phyloP scores from a whole-genome alignment of 2,113 vertebrate species.

The Callaeas wilsoni region DNA sequence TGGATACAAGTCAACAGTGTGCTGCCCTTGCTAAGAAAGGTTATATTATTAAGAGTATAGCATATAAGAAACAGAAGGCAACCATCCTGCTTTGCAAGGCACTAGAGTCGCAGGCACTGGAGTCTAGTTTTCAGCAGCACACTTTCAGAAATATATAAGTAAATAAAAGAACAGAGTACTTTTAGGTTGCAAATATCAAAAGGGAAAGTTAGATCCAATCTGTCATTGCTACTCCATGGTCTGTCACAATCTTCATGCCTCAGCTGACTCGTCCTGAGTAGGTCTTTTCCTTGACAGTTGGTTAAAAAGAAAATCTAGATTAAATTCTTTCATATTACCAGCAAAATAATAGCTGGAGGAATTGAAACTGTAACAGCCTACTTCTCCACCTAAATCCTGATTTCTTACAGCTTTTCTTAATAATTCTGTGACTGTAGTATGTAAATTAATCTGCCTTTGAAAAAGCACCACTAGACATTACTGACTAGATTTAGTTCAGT shows the following conservation, averaged over 20 bases:
- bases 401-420: background rate
- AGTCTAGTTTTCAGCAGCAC: background rate
- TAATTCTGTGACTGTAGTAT: background rate
- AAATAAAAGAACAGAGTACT: background rate
- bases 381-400: background rate
- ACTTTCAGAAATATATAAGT: background rate
- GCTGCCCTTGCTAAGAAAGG: background rate
- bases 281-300: background rate
- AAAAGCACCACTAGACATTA: background rate
- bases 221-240: background rate
- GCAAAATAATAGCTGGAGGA: background rate
- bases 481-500: background rate
- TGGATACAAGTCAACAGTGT: background rate
- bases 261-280: background rate
- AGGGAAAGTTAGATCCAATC: background rate
- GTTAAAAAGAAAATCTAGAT: background rate
- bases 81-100: background rate
- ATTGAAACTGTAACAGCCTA: background rate
- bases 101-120: background rate
- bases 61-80: background rate
- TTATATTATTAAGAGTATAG: background rate
- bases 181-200: background rate
- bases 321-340: background rate
- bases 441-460: background rate
- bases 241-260: background rate